Evolutionary conservation across 2,113 vertebrate genomes (phyloP).

Genomic region (Chionodraco myersi): DNA sequence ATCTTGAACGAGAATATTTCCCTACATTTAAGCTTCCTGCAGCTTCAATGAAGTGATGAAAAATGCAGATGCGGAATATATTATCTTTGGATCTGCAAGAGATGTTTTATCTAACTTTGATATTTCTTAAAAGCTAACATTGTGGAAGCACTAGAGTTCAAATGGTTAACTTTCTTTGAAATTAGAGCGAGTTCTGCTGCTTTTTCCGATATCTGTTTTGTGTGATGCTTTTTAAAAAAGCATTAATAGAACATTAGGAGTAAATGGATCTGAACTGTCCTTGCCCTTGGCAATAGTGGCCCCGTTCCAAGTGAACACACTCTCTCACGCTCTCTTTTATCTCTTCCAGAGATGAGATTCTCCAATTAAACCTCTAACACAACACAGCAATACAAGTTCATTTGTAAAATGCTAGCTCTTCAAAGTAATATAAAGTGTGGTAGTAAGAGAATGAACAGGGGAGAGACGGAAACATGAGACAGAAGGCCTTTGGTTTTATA

Average conservation of each 20-base stretch:
- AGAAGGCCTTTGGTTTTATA: constrained; percentile 30
- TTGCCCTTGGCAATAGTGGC: constrained; percentile 70
- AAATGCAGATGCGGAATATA: background rate
- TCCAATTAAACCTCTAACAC: constrained; percentile 56
- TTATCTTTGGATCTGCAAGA: background rate
- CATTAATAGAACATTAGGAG: constrained; percentile 78
- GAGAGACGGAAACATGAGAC: background rate
- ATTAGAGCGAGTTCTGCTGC: constrained; percentile 4
- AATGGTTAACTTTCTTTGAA: constrained; percentile 15
- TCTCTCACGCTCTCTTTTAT: constrained; percentile 42
- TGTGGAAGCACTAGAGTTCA: background rate
- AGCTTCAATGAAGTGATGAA: background rate
- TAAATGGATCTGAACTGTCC: constrained; percentile 79
- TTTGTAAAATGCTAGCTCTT: constrained; percentile 37
- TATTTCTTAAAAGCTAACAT: background rate
- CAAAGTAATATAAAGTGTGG: constrained; percentile 17
- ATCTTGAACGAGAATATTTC: background rate
- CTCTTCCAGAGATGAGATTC: constrained; percentile 58
- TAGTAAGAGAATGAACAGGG: constrained; percentile 12
- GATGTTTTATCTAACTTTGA: constrained; percentile 14
- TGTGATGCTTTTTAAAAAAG: constrained; percentile 55
- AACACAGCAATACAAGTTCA: constrained; percentile 36
- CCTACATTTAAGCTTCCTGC: background rate
- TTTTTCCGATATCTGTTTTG: constrained; percentile 31
- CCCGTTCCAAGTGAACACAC: constrained; percentile 66